Percentiles rank a stretch among this genome's conserved stretches.
Evolutionary conservation across 2,113 vertebrate species (phyloP).

Genomic region (Alexandromys fortis): DNA sequence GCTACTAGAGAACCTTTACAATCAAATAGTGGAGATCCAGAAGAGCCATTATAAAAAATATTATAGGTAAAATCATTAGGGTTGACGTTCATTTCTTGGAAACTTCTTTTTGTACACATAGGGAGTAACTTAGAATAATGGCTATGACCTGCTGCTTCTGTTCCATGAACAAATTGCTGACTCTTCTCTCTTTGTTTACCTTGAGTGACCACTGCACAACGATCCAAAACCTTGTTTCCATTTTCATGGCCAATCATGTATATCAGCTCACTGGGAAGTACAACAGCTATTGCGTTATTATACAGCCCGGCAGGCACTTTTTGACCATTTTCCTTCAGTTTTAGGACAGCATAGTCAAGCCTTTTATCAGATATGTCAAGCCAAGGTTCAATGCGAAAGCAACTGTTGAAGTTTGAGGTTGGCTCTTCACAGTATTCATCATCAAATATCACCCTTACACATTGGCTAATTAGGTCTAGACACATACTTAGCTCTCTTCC

Average conservation of each 20-base stretch:
- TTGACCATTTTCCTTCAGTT: constrained; percentile 46
- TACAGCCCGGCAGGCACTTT: neutral
- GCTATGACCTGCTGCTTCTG: fast-evolving
- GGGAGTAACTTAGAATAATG: fast-evolving
- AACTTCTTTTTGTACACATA: constrained; percentile 34
- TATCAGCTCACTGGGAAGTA: neutral
- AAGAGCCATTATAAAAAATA: constrained; percentile 54
- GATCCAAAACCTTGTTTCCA: neutral
- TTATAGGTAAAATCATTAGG: constrained; percentile 35
- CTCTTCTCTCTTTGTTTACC: fast-evolving
- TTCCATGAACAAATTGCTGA: fast-evolving
- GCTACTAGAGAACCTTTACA: constrained; percentile 36
- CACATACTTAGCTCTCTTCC: neutral
- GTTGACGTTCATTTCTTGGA: fast-evolving
- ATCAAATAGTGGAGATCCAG: constrained; percentile 75
- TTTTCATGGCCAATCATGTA: constrained; percentile 62
- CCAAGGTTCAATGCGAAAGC: constrained; percentile 29
- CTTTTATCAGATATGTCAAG: neutral
- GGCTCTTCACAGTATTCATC: neutral
- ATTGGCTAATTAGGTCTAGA: neutral
- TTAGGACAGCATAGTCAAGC: constrained; percentile 69
- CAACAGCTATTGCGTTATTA: neutral
- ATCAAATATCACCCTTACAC: constrained; percentile 53
- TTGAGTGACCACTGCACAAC: constrained; percentile 43
- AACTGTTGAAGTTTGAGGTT: neutral